Evolutionary conservation across 2,888 invertebrate species (phyloP).

Genomic region (Rapana venosa): DNA sequence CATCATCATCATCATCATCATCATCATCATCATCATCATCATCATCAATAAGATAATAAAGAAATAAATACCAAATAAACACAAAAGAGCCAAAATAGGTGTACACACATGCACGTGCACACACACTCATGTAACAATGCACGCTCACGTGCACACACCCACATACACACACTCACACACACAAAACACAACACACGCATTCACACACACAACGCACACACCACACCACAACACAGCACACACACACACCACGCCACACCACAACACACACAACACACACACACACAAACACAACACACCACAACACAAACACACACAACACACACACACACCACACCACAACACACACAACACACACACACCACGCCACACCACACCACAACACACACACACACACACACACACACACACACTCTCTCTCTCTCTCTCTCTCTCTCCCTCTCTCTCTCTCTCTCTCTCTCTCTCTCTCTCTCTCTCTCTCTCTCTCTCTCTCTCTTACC

Average conservation of each 20-base stretch:
- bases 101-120: too few species aligned
- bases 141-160: too few species aligned
- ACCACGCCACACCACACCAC: too few species aligned
- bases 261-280: not conserved
- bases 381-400: not conserved
- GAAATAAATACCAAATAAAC: too few species aligned
- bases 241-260: not conserved
- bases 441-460: slow-evolving; percentile 6
- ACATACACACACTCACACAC: too few species aligned
- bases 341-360: too few species aligned
- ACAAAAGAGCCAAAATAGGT: too few species aligned
- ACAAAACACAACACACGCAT: too few species aligned
- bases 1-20: not conserved
- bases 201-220: too few species aligned
- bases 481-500: not conserved
- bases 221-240: not conserved
- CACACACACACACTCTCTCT: not conserved
- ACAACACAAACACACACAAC: not conserved
- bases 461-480: not conserved
- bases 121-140: too few species aligned
- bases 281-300: not conserved
- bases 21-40: not conserved
- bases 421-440: too few species aligned
- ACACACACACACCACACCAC: not conserved
- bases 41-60: too few species aligned